Evolutionary conservation across 92 coral and sea anemone species (phyloP).

Genomic region (Parazoanthus darwini): DNA sequence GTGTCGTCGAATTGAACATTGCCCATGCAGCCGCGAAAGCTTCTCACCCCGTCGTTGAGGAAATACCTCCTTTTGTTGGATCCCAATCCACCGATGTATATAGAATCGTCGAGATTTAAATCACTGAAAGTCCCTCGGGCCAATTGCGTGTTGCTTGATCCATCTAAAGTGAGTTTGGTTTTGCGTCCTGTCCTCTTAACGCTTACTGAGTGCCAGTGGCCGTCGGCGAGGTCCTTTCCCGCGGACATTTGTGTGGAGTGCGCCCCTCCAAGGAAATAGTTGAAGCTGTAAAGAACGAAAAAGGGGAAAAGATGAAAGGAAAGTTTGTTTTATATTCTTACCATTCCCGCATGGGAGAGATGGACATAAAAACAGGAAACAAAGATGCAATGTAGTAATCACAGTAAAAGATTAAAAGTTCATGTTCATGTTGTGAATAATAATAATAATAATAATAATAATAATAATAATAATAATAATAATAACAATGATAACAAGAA

Average conservation of each 20-base stretch:
- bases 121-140: conserved; percentile 47
- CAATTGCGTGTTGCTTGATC: conserved; percentile 13
- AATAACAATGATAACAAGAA: no score
- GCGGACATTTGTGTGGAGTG: conserved; percentile 44
- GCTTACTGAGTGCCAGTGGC: conserved; percentile 79
- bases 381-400: no score
- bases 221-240: conserved; percentile 72
- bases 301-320: no score
- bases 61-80: conserved; percentile 4
- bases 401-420: no score
- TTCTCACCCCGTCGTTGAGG: conserved; percentile 25
- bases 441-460: no score
- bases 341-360: no score
- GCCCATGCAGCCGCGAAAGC: conserved; percentile 76
- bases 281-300: conserved; percentile 43
- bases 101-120: conserved; percentile 56
- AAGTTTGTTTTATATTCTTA: no score
- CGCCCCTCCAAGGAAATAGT: conserved; percentile 65
- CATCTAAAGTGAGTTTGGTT: conserved; percentile 56
- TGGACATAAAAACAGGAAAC: no score
- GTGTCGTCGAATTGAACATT: conserved; percentile 65
- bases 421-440: no score
- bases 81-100: conserved; percentile 79
- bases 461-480: no score
- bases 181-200: conserved; percentile 55